These are phyloP conservation scores for Cylas formicarius DNA, from an alignment of 1,140 invertebrate genomes.

Conservation along the genomic window DNA sequence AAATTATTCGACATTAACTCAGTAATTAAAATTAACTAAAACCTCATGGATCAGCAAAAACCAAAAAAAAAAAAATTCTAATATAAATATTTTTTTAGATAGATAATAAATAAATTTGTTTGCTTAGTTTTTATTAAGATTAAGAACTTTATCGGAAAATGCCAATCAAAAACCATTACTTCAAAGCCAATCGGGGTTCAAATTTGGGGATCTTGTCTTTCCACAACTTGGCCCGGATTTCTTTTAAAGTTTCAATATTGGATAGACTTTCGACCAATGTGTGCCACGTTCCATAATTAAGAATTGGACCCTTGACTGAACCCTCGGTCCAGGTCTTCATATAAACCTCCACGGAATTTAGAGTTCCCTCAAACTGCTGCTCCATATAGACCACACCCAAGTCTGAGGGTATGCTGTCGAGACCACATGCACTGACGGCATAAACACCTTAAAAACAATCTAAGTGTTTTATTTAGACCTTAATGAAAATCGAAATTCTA, in stretches of 20 bases:
- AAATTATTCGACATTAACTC: too few species aligned
- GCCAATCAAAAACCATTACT: too few species aligned
- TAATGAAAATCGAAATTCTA: not conserved
- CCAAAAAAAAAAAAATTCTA: too few species aligned
- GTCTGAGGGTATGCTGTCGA: conserved; percentile 83
- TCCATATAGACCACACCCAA: conserved; percentile 70
- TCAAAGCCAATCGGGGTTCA: conserved; percentile 53
- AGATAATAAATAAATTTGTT: too few species aligned
- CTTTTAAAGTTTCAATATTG: conserved; percentile 53
- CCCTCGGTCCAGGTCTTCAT: conserved; percentile 43
- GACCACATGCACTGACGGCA: conserved; percentile 83
- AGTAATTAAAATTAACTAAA: too few species aligned
- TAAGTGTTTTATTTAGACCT: conserved; percentile 1
- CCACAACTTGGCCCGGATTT: too few species aligned
- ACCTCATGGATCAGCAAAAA: too few species aligned
- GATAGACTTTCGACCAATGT: conserved; percentile 68
- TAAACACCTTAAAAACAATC: conserved; percentile 50
- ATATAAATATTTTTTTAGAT: too few species aligned
- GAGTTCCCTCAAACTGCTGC: conserved; percentile 63
- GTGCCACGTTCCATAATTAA: conserved; percentile 78
- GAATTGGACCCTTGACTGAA: conserved; percentile 22
- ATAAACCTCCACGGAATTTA: conserved; percentile 73
- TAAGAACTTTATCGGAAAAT: too few species aligned
- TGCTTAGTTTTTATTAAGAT: too few species aligned
- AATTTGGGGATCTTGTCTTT: conserved; percentile 55